Evolutionary conservation across 2,113 vertebrate genomes (phyloP), one percentile per base, ranked within the genome.

Genomic region (Leptobrachium leishanense): DNA sequence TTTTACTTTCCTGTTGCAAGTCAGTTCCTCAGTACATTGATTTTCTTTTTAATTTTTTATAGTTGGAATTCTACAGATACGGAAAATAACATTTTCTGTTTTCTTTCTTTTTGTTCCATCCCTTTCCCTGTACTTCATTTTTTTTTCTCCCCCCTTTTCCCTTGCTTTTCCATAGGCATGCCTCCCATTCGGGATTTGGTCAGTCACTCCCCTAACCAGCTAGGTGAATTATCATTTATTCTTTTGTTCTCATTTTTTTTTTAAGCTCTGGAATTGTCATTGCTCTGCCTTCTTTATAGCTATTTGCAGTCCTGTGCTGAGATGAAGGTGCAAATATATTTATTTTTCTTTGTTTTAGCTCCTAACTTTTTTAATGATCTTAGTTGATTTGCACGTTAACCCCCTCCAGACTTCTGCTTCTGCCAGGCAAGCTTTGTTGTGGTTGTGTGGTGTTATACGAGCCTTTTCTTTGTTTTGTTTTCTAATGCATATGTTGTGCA

Each of bases 111-210:
- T 12, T 59, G 9, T 59, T 59, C 55, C 10, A 11, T 59, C 55
- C 55, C 55, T 50, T 50, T 50, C 6, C 55, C 8, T 12, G 55
- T 12, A 8, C 55, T 1, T 12, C 55, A 7, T 59, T 59, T 59
- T 15, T 10, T 59, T 59, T 59, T 7, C 12, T 54, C 50, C 50
- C 50, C 50, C 20, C 6, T 54, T 59, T 59, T 68, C 81, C 83
- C 85, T 91, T 88, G 75, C 90, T 85, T 83, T 87, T 82, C 91
- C 87, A 71, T 87, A 95, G 95, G 93, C 94, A 96, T 97, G 96
- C 95, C 96, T 94, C 95, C 95, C 92, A 96, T 96, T 93, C 95
- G 96, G 94, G 95, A 96, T 90, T 95, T 95, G 92, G 96, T 96
- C 93, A 96, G 95, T 94, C 95, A 96, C 93, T 97, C 96, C 90